Base-by-base conservation (phyloP, 2,113 vertebrate species). In the Dendrocopos noguchii region DNA sequence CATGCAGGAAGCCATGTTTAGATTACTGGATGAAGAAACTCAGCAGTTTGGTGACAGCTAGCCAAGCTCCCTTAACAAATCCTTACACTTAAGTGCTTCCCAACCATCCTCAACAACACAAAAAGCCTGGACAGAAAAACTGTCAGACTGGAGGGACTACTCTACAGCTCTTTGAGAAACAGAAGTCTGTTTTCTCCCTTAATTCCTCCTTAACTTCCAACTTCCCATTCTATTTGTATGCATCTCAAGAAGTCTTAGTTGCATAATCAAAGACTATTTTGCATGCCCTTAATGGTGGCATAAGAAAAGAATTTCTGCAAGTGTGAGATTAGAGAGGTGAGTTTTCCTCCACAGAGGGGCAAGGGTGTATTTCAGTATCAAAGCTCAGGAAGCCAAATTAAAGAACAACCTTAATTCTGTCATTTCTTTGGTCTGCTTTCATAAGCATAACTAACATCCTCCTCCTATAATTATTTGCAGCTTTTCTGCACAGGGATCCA, bases 391-490 rank as follows among this genome's bases (percentile, higher is more conserved):
- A 88, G 27, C 10, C 77, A 79, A 81, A 88, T 73, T 56, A 73
- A 81, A 93, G 33, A 87, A 75, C 31, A 64, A 52, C 19, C 24
- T 80, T 81, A 68, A 64, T 70, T 81, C n/a, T 56, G 25, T 63
- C 46, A 17, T n/a, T 88, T 39, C 20, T 65, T 46, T 73, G 71
- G 79, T 93, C 92, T 84, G 59, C 27, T 87, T 82, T 87, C 55
- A 13, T 31, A 87, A 66, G 46, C 0, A 0, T 24, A 42, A 27
- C 1, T 24, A 42, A 27, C 1, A 0, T 63, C 84, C 29, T 57
- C 44, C 44, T 59, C 36, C n/a, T 56, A 1, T 77, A 73, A 91
- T 64, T 77, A 80, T 42, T 65, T 80, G 28, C 84, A 92, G 59
- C 10, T 22, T 92, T 89, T 71, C 87, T 67, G 64, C 75, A 65